Percentiles rank a stretch among this genome's conserved stretches.
phyloP scores from a whole-genome alignment of 2,113 vertebrate genomes.

The Pionites leucogaster region DNA sequence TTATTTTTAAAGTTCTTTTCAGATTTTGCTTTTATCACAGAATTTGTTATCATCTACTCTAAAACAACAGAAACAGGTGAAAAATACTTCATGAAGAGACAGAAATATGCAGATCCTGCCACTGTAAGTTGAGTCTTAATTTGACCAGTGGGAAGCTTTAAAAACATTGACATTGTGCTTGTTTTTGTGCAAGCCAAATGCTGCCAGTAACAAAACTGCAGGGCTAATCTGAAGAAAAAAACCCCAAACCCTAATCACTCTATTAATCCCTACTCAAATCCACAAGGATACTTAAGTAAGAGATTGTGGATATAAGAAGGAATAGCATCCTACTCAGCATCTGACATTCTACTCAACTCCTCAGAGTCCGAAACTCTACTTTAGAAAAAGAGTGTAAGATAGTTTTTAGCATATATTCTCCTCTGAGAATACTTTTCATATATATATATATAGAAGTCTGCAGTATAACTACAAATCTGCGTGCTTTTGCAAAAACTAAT shows the following conservation, averaged over 20 bases:
- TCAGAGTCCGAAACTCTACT: neutral
- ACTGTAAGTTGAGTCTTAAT: neutral
- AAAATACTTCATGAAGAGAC: neutral
- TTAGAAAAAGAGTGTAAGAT: neutral
- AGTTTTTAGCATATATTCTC: neutral
- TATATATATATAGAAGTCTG: neutral
- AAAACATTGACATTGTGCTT: conserved; percentile 44
- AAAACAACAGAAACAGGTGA: neutral
- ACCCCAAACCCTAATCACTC: neutral
- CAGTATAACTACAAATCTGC: neutral
- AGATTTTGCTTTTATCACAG: neutral
- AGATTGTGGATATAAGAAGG: neutral
- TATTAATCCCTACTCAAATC: conserved; percentile 35
- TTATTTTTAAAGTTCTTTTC: neutral
- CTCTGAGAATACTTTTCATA: neutral
- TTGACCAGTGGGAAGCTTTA: neutral
- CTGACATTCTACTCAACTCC: neutral
- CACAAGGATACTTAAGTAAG: conserved; percentile 19
- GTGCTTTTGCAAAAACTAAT: neutral
- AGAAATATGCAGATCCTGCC: neutral
- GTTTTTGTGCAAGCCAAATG: conserved; percentile 4
- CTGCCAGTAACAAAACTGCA: neutral
- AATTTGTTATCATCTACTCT: neutral
- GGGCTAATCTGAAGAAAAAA: neutral
- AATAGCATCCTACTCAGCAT: conserved; percentile 33